Percentiles rank a stretch among this genome's conserved stretches.
These are phyloP conservation scores for Australoheros scitulus DNA, from an alignment of 2,113 vertebrate species.

Conservation along the genomic window DNA sequence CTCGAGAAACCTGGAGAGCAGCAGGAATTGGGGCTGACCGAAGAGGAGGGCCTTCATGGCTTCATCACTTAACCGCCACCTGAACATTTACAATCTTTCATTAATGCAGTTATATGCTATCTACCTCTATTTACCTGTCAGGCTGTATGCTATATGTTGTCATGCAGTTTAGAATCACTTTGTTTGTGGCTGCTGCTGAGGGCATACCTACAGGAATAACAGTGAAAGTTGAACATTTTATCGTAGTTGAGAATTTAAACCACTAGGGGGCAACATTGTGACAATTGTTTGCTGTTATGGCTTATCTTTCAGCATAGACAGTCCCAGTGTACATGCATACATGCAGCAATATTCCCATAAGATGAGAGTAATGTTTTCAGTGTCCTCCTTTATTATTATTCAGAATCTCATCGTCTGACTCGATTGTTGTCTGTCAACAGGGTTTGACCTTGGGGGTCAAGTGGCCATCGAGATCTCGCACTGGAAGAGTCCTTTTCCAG, in stretches of 20 bases:
- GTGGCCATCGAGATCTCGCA: slow-evolving; percentile 84
- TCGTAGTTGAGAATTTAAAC: background rate
- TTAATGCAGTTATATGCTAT: too few species aligned
- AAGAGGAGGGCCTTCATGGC: background rate
- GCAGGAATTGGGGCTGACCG: background rate
- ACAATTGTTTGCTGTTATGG: background rate
- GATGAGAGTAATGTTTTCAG: background rate
- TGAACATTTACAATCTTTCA: too few species aligned
- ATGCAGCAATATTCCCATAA: background rate
- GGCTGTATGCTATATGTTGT: background rate
- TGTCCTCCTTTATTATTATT: background rate
- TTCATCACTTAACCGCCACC: background rate
- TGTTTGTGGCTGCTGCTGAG: background rate
- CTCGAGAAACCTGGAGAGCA: background rate
- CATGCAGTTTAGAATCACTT: background rate
- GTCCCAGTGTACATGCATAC: background rate
- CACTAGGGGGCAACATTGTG: slow-evolving; percentile 53
- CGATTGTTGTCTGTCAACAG: slow-evolving; percentile 35
- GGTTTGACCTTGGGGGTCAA: slow-evolving; percentile 80
- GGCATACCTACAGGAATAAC: background rate
- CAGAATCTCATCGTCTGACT: background rate
- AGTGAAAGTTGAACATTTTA: background rate
- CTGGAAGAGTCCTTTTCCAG: slow-evolving; percentile 83
- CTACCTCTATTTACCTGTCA: background rate
- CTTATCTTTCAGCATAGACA: background rate